Base-by-base conservation (phyloP, 2,888 invertebrate genomes). In the Synergus japonicus region DNA sequence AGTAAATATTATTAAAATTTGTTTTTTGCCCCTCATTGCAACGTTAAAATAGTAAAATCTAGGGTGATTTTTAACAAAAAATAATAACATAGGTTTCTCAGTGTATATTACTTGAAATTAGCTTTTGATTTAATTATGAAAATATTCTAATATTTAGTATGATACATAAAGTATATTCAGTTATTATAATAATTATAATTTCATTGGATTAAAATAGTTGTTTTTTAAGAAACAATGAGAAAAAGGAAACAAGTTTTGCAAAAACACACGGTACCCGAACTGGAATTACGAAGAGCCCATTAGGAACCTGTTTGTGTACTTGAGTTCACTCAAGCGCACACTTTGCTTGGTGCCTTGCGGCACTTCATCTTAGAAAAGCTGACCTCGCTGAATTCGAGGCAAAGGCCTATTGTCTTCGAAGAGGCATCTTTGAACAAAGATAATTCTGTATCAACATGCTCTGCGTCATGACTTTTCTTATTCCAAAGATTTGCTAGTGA, bases 221-320 rank as follows among this genome's bases (percentile, higher is more conserved):
- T 13, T 46, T 15, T 9, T n/a, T 12, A 13, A 12, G 0, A 67
- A 67, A 44, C 1, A n/a, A 22, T 13, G 13, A 49, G n/a, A 4
- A 7, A 13, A 22, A 78, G 22, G 13, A 44, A 49, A 46, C 60
- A 43, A 29, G 43, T 64, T 64, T 69, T 29, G 41, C 58, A 76
- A 49, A 46, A 54, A 29, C 49, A 29, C 15, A 22, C 22, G 22
- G 49, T 29, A 49, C 69, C 46, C 29, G 29, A 22, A 69, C 29
- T 46, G 54, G 8, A 54, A 54, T 37, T 15, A 29, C 78, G 82
- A 84, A 81, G 81, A 78, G 81, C 80, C 86, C 85, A 87, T 88
- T 88, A 88, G 83, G 80, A 81, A 84, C 82, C 85, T 85, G 87
- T 86, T 88, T 87, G 88, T 81, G 77, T 79, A 86, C 86, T 86